Conservation (phyloP, 2,113 vertebrate genomes). For the Prolemur simus region DNA sequence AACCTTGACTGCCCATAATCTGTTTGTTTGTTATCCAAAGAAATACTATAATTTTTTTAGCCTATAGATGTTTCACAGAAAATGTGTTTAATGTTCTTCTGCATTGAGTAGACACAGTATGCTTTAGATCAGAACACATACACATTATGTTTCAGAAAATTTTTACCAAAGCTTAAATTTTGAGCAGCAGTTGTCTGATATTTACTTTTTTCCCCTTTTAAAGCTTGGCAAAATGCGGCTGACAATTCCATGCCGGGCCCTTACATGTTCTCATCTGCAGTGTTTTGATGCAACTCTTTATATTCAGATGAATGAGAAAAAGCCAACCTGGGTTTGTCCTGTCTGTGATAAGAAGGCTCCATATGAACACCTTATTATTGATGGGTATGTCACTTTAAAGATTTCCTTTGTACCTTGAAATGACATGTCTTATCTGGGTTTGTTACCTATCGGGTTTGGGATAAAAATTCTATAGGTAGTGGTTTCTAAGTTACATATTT, state of each 20-base stretch:
- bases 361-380: slow-evolving; percentile 98
- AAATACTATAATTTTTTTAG: neutral
- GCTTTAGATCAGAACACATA: slow-evolving; percentile 1
- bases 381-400: slow-evolving; percentile 88
- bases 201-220: neutral
- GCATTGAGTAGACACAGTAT: neutral
- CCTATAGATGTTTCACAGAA: neutral
- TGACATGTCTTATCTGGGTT: neutral
- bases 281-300: slow-evolving; percentile 99
- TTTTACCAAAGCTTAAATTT: slow-evolving; percentile 5
- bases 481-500: slow-evolving; percentile 43
- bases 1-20: neutral
- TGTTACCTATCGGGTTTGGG: neutral
- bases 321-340: slow-evolving; percentile 99
- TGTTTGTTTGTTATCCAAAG: neutral
- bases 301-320: slow-evolving; percentile 99
- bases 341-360: slow-evolving; percentile 99
- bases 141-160: neutral
- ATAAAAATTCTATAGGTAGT: neutral
- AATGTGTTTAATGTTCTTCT: slow-evolving; percentile 21
- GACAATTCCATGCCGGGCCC: slow-evolving; percentile 95
- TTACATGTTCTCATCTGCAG: slow-evolving; percentile 99
- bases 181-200: neutral
- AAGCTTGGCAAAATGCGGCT: slow-evolving; percentile 99
- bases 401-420: neutral